Conservation (phyloP, 1,140 invertebrate species). For the Pseudomyrmex cubaensis region DNA sequence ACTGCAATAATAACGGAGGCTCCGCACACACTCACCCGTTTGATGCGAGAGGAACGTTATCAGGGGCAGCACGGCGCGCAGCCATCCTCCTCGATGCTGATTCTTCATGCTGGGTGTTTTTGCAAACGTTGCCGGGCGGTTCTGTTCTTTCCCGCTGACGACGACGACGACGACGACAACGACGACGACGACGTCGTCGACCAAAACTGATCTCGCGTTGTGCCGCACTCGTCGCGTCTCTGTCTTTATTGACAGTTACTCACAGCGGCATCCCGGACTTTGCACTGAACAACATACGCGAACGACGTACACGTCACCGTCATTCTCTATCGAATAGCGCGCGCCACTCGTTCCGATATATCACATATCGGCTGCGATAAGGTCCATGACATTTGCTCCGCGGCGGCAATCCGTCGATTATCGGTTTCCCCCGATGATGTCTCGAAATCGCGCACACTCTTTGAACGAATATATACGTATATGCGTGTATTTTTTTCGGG, state of each 20-base stretch:
- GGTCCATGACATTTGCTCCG: constrained; percentile 29
- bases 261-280: constrained; percentile 33
- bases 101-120: constrained; percentile 74
- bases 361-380: constrained; percentile 38
- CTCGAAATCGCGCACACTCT: not conserved
- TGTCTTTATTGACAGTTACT: constrained; percentile 57
- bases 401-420: constrained; percentile 20
- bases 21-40: constrained; percentile 66
- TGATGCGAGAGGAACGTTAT: constrained; percentile 75
- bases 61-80: constrained; percentile 71
- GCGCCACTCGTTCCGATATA: constrained; percentile 22
- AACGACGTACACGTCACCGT: constrained; percentile 48
- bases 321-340: constrained; percentile 44
- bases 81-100: constrained; percentile 74
- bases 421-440: constrained; percentile 18
- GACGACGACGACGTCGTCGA: not conserved
- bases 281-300: constrained; percentile 40
- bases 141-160: constrained; percentile 40
- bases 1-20: not conserved
- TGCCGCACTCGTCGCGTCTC: constrained; percentile 33
- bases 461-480: not conserved
- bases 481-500: not conserved
- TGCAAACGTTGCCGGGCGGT: constrained; percentile 29
- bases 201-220: constrained; percentile 42
- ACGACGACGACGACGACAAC: constrained; percentile 14